Conservation (phyloP, 2,888 invertebrate genomes). For the Horisme vitalbata region DNA sequence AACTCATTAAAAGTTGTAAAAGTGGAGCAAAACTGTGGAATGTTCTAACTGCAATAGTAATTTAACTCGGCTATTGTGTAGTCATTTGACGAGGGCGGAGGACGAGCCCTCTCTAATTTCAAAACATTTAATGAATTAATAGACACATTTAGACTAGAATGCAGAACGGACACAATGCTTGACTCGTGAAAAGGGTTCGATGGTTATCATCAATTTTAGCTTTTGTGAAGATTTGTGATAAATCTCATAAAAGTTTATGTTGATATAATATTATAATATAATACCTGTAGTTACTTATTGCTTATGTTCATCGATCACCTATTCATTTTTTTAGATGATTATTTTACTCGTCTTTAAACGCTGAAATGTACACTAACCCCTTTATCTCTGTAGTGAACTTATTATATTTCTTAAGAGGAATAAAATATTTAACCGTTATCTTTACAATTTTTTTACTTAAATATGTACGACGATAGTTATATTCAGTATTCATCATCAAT, state of each 20-base stretch:
- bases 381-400: no score
- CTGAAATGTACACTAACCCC: no score
- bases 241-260: constrained; percentile 20
- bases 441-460: no score
- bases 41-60: constrained; percentile 40
- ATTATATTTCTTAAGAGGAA: no score
- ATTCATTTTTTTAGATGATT: no score
- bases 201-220: constrained; percentile 31
- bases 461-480: no score
- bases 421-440: no score
- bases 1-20: constrained; percentile 21
- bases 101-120: constrained; percentile 48
- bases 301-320: no score
- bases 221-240: constrained; percentile 17
- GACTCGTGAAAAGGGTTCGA: constrained; percentile 36
- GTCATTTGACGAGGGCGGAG: constrained; percentile 62
- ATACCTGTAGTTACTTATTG: no score
- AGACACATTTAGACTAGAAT: constrained; percentile 48
- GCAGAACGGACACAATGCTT: constrained; percentile 33
- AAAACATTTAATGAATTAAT: constrained; percentile 61
- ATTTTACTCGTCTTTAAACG: no score
- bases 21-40: constrained; percentile 44
- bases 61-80: constrained; percentile 41
- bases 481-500: no score
- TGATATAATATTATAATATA: no score